Evolutionary conservation across 35 echinoderm and acorn worm species (phyloP).

Genomic region (Ptychodera flava): DNA sequence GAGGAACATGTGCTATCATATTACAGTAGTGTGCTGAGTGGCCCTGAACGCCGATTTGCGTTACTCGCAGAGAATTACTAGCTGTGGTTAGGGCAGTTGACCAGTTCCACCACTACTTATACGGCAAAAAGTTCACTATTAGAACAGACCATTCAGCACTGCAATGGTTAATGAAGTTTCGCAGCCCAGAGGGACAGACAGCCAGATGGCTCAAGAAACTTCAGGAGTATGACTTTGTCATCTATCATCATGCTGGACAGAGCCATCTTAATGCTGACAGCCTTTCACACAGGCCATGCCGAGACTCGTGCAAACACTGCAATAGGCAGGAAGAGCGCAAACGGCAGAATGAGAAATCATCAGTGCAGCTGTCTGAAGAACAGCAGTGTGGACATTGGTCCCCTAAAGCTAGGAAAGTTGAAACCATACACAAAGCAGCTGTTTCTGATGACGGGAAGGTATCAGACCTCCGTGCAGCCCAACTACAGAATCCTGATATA

Average conservation of each 20-base stretch:
- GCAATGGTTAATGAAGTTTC: conserved; percentile 25
- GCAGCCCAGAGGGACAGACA: conserved; percentile 28
- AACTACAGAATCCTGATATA: conserved; percentile 8
- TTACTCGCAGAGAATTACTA: conserved; percentile 20
- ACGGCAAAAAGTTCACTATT: conserved; percentile 3
- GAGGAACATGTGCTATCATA: conserved; percentile 19
- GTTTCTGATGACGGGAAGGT: background rate
- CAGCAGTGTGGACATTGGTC: background rate
- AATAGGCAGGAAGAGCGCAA: background rate
- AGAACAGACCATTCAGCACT: conserved; percentile 15
- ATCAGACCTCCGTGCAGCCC: conserved; percentile 3
- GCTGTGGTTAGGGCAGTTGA: conserved; percentile 4
- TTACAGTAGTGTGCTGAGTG: background rate
- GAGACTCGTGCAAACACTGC: background rate
- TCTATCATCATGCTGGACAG: conserved; percentile 24
- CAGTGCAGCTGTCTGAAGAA: background rate
- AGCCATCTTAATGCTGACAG: conserved; percentile 28
- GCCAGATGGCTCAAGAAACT: conserved; percentile 34
- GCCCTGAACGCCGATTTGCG: conserved; percentile 23
- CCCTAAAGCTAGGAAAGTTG: conserved; percentile 8
- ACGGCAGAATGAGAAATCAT: background rate
- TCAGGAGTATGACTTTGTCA: conserved; percentile 26
- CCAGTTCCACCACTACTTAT: conserved; percentile 20
- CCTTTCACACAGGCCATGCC: conserved; percentile 9
- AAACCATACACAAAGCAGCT: background rate